Evolutionary conservation across 2,113 vertebrate species (phyloP).

Genomic region (Elaphurus davidianus): DNA sequence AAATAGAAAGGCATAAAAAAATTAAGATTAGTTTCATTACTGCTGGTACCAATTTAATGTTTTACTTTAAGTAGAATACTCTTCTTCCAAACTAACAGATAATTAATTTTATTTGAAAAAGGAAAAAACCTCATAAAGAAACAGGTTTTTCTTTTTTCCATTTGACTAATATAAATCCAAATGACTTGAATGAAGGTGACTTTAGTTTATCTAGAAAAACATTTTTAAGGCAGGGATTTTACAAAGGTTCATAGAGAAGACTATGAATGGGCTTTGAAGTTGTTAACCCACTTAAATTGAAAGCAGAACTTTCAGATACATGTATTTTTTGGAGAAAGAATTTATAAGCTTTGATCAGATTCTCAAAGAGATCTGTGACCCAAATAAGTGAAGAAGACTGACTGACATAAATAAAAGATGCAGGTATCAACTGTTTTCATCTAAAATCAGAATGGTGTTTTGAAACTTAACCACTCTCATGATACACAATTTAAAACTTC

Average conservation of each 20-base stretch:
- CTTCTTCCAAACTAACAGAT: not conserved
- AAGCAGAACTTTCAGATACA: not conserved
- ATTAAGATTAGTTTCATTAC: conserved; percentile 10
- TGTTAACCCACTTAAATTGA: not conserved
- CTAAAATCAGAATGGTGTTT: not conserved
- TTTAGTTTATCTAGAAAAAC: not conserved
- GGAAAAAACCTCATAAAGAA: not conserved
- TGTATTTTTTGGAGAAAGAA: not conserved
- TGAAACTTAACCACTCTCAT: conserved; percentile 28
- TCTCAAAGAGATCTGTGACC: not conserved
- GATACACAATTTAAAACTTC: not conserved
- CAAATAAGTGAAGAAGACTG: not conserved
- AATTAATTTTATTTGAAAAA: not conserved
- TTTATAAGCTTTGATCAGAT: not conserved
- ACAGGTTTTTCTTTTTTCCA: not conserved
- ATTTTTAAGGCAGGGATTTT: not conserved
- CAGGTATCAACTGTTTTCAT: not conserved
- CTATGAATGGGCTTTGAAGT: not conserved
- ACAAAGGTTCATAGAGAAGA: not conserved
- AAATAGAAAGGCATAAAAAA: conserved; percentile 8
- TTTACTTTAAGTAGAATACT: not conserved
- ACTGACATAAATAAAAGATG: not conserved
- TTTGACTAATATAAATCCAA: not conserved
- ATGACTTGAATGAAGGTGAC: not conserved
- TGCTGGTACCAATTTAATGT: not conserved